Conservation (phyloP, 1,140 invertebrate species). For the Aphaenogaster ashmeadi region DNA sequence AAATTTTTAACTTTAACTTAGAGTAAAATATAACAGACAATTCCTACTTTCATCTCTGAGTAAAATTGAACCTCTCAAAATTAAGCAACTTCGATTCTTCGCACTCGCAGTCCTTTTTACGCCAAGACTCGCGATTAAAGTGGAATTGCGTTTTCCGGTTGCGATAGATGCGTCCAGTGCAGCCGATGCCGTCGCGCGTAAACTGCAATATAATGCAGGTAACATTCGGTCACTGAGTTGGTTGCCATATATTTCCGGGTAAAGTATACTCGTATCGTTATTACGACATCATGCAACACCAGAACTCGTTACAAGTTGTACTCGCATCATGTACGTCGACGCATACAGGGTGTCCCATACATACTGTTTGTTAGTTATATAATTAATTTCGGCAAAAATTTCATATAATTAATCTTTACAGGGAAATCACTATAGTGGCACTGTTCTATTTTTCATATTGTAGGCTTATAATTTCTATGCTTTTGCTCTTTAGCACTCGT, state of each 20-base stretch:
- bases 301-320: conserved; percentile 32
- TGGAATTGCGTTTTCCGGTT: not conserved
- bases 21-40: not conserved
- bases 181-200: conserved; percentile 16
- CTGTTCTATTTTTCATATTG: no score
- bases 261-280: conserved; percentile 47
- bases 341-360: not conserved
- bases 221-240: conserved; percentile 23
- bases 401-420: not conserved
- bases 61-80: not conserved
- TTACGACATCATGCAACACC: conserved; percentile 60
- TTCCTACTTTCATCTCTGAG: not conserved
- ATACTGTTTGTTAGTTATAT: not conserved
- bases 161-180: not conserved
- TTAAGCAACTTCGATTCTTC: not conserved
- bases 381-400: not conserved
- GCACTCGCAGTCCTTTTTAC: not conserved
- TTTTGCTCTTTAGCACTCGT: no score
- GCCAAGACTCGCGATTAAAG: not conserved
- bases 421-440: no score
- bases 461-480: no score
- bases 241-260: conserved; percentile 34
- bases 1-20: not conserved
- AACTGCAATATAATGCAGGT: conserved; percentile 23
- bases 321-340: not conserved